Conservation (phyloP, 2,113 vertebrate species). For the Plecturocebus donacophilus region DNA sequence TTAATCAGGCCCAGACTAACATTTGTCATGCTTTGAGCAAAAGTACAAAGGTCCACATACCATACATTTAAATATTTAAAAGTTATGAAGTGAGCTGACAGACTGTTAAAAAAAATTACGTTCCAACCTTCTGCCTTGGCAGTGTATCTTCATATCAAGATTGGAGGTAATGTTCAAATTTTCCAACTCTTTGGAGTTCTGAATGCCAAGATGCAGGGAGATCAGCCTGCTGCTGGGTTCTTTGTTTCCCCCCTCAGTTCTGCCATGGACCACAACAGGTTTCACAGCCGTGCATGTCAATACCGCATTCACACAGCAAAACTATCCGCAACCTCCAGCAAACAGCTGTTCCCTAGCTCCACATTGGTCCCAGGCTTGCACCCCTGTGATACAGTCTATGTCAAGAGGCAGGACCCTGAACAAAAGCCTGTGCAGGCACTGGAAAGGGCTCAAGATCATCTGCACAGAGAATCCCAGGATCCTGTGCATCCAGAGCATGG, state of each 20-base stretch:
- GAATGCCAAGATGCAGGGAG: background rate
- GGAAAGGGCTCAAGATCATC: background rate
- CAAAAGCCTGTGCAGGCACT: background rate
- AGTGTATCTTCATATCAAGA: background rate
- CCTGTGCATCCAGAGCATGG: background rate
- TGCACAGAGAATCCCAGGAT: background rate
- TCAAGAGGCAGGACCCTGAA: background rate
- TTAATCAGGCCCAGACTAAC: background rate
- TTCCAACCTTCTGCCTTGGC: background rate
- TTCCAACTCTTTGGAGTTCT: background rate
- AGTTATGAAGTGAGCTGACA: background rate
- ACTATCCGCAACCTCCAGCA: background rate
- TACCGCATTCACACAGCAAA: background rate
- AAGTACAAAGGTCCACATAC: background rate
- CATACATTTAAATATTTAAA: conserved; percentile 35
- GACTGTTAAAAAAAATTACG: background rate
- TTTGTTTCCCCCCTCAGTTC: background rate
- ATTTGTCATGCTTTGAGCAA: background rate
- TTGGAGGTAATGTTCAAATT: background rate
- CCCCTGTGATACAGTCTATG: background rate
- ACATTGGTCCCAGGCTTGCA: background rate
- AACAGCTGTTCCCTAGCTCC: background rate
- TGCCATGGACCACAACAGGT: background rate
- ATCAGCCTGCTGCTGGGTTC: background rate
- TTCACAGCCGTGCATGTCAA: background rate